These are phyloP conservation scores for Trichacis sp. DNA, from an alignment of 2,888 invertebrate species.

Conservation along the genomic window DNA sequence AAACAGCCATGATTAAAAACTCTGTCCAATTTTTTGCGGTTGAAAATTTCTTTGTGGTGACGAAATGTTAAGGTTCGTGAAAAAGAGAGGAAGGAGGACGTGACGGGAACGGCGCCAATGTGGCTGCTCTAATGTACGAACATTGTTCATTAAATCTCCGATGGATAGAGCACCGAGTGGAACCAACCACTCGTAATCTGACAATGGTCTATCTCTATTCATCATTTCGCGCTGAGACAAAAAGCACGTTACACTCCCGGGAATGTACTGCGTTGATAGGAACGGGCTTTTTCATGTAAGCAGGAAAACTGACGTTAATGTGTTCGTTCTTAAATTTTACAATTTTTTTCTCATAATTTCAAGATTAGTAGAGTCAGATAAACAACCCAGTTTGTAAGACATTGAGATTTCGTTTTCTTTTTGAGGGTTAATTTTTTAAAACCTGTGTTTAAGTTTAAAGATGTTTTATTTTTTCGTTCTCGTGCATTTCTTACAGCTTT, in stretches of 20 bases:
- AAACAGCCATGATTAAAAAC: too few species aligned
- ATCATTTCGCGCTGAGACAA: constrained; percentile 20
- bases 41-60: constrained; percentile 10
- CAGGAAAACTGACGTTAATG: too few species aligned
- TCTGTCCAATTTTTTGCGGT: background rate
- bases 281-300: too few species aligned
- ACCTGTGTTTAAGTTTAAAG: too few species aligned
- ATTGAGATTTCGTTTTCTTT: too few species aligned
- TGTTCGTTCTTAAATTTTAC: background rate
- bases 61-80: constrained; percentile 33
- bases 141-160: constrained; percentile 39
- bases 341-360: too few species aligned
- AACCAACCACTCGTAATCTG: constrained; percentile 18
- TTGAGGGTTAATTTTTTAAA: too few species aligned
- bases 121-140: constrained; percentile 42
- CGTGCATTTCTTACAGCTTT: background rate
- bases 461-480: background rate
- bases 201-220: constrained; percentile 32
- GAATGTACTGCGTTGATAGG: background rate
- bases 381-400: too few species aligned
- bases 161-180: constrained; percentile 28
- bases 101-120: constrained; percentile 41
- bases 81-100: constrained; percentile 38
- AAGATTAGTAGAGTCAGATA: too few species aligned
- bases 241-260: background rate